A percentile compares a stretch with the other conserved stretches of the same genome.
Evolutionary conservation across 2,888 invertebrate species (phyloP).

Genomic region (Netelia melanura): DNA sequence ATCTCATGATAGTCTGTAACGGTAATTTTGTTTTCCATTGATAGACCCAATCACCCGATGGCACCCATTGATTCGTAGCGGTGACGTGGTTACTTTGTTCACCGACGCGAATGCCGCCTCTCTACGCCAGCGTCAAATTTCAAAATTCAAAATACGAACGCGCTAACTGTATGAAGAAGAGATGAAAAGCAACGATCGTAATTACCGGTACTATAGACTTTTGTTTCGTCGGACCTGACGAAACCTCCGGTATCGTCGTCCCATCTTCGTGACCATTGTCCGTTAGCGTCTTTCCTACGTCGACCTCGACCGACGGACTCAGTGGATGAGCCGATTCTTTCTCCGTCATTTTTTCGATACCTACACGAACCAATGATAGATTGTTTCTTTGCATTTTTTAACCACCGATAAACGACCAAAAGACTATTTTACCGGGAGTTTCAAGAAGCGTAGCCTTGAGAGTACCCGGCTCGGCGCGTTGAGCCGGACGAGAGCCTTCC

Average conservation of each 20-base stretch:
- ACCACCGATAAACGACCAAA: not conserved
- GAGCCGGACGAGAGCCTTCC: conserved; percentile 94
- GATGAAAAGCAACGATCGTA: not conserved
- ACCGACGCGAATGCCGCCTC: conserved; percentile 88
- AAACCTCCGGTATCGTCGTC: conserved; percentile 69
- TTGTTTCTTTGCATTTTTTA: not conserved
- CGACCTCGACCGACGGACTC: conserved; percentile 79
- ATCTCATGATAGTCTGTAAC: conserved; percentile 99
- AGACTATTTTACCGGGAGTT: conserved; percentile 89
- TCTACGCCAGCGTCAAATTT: conserved; percentile 81
- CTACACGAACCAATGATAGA: conserved; percentile 81
- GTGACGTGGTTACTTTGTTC: conserved; percentile 78
- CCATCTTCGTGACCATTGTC: conserved; percentile 67
- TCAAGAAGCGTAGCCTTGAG: conserved; percentile 95
- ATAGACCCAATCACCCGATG: conserved; percentile 97
- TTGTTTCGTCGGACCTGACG: conserved; percentile 64
- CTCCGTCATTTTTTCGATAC: conserved; percentile 97
- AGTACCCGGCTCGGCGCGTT: conserved; percentile 96
- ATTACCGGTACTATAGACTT: conserved; percentile 83
- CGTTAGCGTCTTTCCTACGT: conserved; percentile 72
- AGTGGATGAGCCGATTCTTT: conserved; percentile 95
- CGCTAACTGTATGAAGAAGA: not conserved
- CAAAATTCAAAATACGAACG: not conserved
- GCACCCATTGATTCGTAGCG: conserved; percentile 89
- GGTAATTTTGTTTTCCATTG: conserved; percentile 99